Percentiles rank a stretch among this genome's conserved stretches.
Conservation (phyloP, 1,140 invertebrate genomes). For the Popillia japonica region DNA sequence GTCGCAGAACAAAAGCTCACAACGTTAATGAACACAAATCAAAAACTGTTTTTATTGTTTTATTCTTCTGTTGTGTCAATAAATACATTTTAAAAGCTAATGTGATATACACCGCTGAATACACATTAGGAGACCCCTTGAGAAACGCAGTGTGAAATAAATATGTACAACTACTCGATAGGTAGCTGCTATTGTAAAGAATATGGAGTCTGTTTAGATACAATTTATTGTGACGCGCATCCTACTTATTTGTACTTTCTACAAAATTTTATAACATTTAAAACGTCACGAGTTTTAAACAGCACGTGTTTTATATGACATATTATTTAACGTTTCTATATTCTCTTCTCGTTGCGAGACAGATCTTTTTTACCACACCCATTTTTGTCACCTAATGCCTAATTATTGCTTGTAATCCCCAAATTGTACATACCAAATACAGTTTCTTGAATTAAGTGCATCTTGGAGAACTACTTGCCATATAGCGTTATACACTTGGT, state of each 20-base stretch:
- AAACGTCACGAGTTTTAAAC: not conserved
- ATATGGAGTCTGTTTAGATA: not conserved
- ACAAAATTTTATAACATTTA: not conserved
- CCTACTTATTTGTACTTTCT: not conserved
- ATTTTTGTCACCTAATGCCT: too few relatives aligned
- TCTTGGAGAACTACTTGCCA: too few relatives aligned
- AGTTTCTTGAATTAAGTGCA: too few relatives aligned
- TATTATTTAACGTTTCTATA: too few relatives aligned
- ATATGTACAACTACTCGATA: not conserved
- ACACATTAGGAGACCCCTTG: not conserved
- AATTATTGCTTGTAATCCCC: too few relatives aligned
- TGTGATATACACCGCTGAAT: slow-evolving; percentile 13
- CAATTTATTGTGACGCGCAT: slow-evolving; percentile 32
- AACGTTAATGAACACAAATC: not conserved
- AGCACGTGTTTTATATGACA: too few relatives aligned
- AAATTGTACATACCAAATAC: too few relatives aligned
- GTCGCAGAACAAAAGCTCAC: too few relatives aligned
- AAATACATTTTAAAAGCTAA: slow-evolving; percentile 15
- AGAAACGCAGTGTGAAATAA: slow-evolving; percentile 28
- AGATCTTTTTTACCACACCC: too few relatives aligned
- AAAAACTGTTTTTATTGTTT: not conserved
- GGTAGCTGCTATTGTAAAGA: not conserved
- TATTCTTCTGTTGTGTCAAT: not conserved
- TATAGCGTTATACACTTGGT: too few relatives aligned
- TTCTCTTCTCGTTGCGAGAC: too few relatives aligned